Conservation (phyloP, 2,113 vertebrate species). For the Notothenia coriiceps region DNA sequence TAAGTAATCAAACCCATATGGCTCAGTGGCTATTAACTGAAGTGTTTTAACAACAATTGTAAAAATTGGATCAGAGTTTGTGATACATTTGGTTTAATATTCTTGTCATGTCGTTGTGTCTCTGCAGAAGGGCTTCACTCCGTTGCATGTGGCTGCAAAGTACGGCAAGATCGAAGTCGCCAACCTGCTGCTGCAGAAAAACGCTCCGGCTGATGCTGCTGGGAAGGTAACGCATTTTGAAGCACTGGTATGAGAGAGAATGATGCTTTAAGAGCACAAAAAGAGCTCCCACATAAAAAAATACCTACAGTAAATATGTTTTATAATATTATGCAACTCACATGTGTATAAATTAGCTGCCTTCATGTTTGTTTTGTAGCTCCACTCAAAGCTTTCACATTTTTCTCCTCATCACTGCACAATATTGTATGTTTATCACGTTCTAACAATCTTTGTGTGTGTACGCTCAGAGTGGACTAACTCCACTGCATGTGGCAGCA, state of each 20-base stretch:
- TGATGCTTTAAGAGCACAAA: neutral
- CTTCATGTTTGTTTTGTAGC: constrained; percentile 3
- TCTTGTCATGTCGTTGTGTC: neutral
- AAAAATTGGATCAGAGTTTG: neutral
- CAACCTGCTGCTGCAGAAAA: constrained; percentile 95
- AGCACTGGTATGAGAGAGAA: neutral
- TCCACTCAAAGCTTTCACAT: neutral
- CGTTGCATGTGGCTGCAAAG: constrained; percentile 96
- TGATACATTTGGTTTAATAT: neutral
- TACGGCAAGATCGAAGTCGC: constrained; percentile 98
- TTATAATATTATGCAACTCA: neutral
- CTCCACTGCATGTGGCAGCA: constrained; percentile 98
- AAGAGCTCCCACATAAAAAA: neutral
- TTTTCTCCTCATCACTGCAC: neutral
- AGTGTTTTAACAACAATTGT: neutral
- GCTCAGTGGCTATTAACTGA: neutral
- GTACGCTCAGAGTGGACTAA: constrained; percentile 95
- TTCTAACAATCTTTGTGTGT: constrained; percentile 38
- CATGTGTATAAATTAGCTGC: neutral
- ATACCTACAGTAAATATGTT: neutral
- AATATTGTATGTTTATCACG: neutral
- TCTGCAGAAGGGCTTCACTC: constrained; percentile 97
- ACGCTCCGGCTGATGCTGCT: constrained; percentile 91
- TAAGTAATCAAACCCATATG: constrained; percentile 21
- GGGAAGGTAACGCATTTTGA: constrained; percentile 89